phyloP scores from a whole-genome alignment of 2,113 vertebrate genomes.

The Tragelaphus strepsiceros region DNA sequence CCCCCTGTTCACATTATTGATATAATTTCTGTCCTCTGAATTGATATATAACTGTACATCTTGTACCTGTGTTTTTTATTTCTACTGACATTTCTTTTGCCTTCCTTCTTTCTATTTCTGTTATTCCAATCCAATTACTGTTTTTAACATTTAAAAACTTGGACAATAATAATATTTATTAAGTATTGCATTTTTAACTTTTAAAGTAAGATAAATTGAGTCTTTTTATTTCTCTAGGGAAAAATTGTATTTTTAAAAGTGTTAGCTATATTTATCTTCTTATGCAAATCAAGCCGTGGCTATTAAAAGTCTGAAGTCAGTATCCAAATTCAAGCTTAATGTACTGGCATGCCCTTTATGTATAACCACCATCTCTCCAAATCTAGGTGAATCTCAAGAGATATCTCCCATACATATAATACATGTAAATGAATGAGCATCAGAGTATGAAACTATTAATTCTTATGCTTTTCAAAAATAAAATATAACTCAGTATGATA shows the following conservation, averaged over 20 bases:
- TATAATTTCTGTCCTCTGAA: not conserved
- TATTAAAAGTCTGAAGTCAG: not conserved
- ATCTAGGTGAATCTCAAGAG: not conserved
- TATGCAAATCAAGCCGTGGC: not conserved
- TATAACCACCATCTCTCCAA: not conserved
- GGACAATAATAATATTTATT: not conserved
- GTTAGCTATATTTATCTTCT: not conserved
- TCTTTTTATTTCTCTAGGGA: not conserved
- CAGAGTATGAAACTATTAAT: not conserved
- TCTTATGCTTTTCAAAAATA: not conserved
- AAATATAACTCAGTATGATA: not conserved
- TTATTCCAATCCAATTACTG: not conserved
- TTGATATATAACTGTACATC: not conserved
- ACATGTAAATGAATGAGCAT: not conserved
- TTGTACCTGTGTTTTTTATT: not conserved
- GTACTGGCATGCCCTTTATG: not conserved
- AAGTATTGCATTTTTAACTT: not conserved
- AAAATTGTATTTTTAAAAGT: not conserved
- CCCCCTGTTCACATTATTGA: not conserved
- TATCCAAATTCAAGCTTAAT: not conserved
- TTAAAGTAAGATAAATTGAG: not conserved
- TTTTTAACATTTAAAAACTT: not conserved
- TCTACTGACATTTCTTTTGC: not conserved
- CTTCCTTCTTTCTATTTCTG: not conserved
- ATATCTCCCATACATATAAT: not conserved